These are phyloP conservation scores for Benitochromis conjunctus DNA, from an alignment of 2,113 vertebrate genomes.

Conservation along the genomic window DNA sequence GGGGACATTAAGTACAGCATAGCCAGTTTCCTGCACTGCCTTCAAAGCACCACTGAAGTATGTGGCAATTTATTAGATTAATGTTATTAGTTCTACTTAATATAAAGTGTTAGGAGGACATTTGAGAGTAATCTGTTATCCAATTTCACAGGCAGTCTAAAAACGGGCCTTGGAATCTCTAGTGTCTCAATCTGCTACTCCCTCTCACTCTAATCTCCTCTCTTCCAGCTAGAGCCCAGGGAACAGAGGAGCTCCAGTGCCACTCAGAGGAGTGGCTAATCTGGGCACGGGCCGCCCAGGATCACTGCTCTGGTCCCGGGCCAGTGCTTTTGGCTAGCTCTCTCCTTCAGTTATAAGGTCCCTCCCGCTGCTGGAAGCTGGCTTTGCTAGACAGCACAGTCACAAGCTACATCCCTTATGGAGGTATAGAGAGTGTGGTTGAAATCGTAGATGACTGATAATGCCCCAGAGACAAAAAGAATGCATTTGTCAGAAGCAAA, in stretches of 20 bases:
- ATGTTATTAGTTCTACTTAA: slow-evolving; percentile 69
- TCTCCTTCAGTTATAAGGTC: slow-evolving; percentile 16
- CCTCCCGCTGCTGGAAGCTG: slow-evolving; percentile 11
- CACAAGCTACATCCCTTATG: neutral
- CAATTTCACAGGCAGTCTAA: slow-evolving; percentile 67
- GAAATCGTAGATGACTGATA: neutral
- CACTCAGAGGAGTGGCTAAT: slow-evolving; percentile 57
- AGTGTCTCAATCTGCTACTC: slow-evolving; percentile 56
- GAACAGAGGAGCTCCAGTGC: slow-evolving; percentile 34
- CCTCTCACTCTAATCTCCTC: slow-evolving; percentile 59
- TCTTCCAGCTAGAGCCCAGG: slow-evolving; percentile 58
- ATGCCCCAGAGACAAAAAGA: neutral
- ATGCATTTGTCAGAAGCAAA: neutral
- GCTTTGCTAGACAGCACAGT: neutral
- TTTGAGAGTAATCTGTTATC: slow-evolving; percentile 69
- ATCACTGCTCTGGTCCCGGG: slow-evolving; percentile 51
- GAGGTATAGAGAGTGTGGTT: neutral
- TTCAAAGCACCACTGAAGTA: slow-evolving; percentile 37
- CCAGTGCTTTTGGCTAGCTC: slow-evolving; percentile 54
- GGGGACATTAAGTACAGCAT: neutral
- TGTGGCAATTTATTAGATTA: slow-evolving; percentile 59
- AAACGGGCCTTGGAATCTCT: slow-evolving; percentile 56
- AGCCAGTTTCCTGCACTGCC: slow-evolving; percentile 1
- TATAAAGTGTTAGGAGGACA: slow-evolving; percentile 58
- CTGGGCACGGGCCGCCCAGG: slow-evolving; percentile 48